Base-by-base conservation (phyloP, 2,888 invertebrate genomes). In the Melanchra persicariae region DNA sequence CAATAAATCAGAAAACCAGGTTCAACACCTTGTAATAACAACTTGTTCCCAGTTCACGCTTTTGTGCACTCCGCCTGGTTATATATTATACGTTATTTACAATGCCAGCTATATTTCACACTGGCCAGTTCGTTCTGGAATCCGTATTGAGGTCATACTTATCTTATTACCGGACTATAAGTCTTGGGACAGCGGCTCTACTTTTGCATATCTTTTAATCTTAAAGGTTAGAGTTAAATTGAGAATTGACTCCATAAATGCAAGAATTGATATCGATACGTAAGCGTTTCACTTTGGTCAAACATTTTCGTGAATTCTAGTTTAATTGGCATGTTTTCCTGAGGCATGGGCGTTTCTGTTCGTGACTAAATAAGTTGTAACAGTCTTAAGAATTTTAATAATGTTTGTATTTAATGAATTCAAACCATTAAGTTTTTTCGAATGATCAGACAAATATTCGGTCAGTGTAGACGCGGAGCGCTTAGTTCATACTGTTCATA, bases 21-120 rank as follows among this genome's bases (percentile, higher is more conserved):
- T 92, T 92, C 92, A 93, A 93, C 93, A 93, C 92, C 92, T 93
- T 92, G 91, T 93, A 92, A 91, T 91, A 93, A 93, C 93, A 92
- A 91, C 90, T 93, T 92, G 92, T 92, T 91, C 87, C 84, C 73
- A 85, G 85, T 83, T 85, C 83, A 83, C 64, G 85, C 84, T 84
- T 84, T 85, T 84, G 84, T 87, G 84, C 86, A 83, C 87, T 84
- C 87, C 86, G 80, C 87, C 88, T 88, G 90, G 90, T 91, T 90
- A 92, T 91, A 91, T 92, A 90, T 90, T 90, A 87, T 87, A 84
- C 82, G 87, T 90, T 92, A 91, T 90, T 92, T 91, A 91, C 89
- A 90, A 89, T 90, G 88, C 87, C 87, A 87, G 86, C 87, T 87
- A 88, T 90, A 90, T 90, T 90, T 91, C 89, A 89, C 88, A 88